phyloP scores from a whole-genome alignment of 2,113 vertebrate genomes.

The Sitta europaea region DNA sequence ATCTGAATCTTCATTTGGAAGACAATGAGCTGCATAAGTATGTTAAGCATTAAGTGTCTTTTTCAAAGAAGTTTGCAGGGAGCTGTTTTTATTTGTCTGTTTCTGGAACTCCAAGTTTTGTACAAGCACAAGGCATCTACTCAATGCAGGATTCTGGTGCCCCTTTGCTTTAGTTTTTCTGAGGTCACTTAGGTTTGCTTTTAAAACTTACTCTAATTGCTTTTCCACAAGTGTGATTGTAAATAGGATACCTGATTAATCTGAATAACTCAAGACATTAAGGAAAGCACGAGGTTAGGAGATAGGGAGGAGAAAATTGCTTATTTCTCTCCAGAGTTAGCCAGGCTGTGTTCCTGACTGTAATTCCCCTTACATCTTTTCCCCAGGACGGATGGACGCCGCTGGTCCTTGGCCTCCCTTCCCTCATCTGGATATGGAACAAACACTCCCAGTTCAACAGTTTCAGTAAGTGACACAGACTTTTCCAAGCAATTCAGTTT shows the following conservation, averaged over 20 bases:
- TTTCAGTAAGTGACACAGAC: constrained; percentile 84
- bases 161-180: neutral
- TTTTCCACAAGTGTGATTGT: neutral
- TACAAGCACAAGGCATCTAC: neutral
- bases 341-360: neutral
- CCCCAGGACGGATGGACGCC: constrained; percentile 89
- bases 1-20: neutral
- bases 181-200: neutral
- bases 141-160: neutral
- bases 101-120: neutral
- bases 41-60: neutral
- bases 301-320: neutral
- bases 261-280: neutral
- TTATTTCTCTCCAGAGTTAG: neutral
- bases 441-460: constrained; percentile 97
- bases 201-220: neutral
- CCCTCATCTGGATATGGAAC: constrained; percentile 97
- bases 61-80: neutral
- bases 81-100: neutral
- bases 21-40: neutral
- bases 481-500: constrained; percentile 19
- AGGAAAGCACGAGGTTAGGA: neutral
- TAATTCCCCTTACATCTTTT: neutral
- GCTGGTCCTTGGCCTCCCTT: constrained; percentile 96
- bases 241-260: neutral